Evolutionary conservation across 2,113 vertebrate genomes (phyloP).

Genomic region (Neogale vison): DNA sequence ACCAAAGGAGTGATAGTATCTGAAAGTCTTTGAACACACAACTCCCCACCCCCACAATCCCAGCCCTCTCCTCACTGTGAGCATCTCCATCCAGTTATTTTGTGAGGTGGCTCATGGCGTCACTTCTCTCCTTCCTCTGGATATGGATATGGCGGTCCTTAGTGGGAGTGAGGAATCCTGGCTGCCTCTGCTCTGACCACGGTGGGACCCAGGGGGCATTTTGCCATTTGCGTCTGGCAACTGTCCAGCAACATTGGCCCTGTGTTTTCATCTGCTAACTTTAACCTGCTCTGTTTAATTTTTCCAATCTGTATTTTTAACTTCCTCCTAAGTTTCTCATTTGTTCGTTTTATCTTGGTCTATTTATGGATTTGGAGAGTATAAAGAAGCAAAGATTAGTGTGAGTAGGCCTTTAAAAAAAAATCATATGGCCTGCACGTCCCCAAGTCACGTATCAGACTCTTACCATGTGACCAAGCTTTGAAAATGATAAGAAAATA

Average conservation of each 20-base stretch:
- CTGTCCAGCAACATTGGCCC: not conserved
- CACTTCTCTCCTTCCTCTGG: not conserved
- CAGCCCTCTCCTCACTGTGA: not conserved
- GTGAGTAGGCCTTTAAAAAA: not conserved
- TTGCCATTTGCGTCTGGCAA: not conserved
- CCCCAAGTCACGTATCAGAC: not conserved
- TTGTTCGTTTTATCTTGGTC: not conserved
- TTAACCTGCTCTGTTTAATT: not conserved
- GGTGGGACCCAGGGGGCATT: not conserved
- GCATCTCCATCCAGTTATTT: not conserved
- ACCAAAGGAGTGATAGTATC: not conserved
- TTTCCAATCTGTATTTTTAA: constrained; percentile 39
- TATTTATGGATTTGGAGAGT: not conserved
- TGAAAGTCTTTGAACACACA: not conserved
- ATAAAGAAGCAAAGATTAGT: not conserved
- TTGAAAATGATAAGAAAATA: not conserved
- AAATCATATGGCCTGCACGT: not conserved
- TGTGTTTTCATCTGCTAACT: not conserved
- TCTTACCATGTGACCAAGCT: not conserved
- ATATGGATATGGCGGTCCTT: not conserved
- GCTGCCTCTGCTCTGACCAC: not conserved
- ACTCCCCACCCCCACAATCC: not conserved
- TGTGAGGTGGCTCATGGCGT: not conserved
- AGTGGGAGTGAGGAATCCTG: fast-evolving
- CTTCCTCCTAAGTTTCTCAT: constrained; percentile 1